Evolutionary conservation across 2,888 invertebrate species (phyloP), one percentile per base, ranked within the genome.

Genomic region (Fragum fragum): DNA sequence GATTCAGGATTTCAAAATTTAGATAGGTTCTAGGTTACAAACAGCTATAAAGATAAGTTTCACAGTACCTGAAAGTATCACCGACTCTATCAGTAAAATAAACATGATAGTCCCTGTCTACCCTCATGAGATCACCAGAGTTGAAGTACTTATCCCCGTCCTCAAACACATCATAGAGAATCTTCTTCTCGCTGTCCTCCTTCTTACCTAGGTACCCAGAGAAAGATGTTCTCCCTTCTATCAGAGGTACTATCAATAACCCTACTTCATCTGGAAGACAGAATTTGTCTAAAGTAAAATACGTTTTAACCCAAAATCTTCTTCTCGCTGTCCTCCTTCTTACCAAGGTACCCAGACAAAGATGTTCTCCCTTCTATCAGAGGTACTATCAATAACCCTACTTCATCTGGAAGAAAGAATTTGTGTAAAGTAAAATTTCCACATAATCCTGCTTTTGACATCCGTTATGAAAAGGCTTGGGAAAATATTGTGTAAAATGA

Each of bases 321-420:
- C 95, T 98, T 98, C 86, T 97, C 96, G 0, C 98, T 98, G 3
- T 98, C 98, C 74, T 96, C 96, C 89, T 97, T 96, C 14, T 98
- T 98, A 1, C 91, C 90, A 61, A 95, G 92, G 94, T 99, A 99
- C 1, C 89, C 89, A 29, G 78, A 78, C 28, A 99, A 99, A 81
- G 98, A 96, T 6, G 85, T 59, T 26, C 63, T 74, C 7, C 79
- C 79, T 16, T 71, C 59, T 1, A 84, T 81, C 39, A 90, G 74
- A 28, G 83, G 83, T 1, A 83, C 79, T 7, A 92, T 72, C 81
- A 91, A 77, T 28, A 93, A 84, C 0, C 93, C 93, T n/a, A 90
- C 82, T 68, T 92, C 91, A 52, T 89, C 92, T 92, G 73, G 1
- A 81, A 28, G 18, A 59, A 59, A 59, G 11, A 59, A n/a, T n/a